phyloP scores from a whole-genome alignment of 2,797 vertebrate genomes.

The Mus spretus region DNA sequence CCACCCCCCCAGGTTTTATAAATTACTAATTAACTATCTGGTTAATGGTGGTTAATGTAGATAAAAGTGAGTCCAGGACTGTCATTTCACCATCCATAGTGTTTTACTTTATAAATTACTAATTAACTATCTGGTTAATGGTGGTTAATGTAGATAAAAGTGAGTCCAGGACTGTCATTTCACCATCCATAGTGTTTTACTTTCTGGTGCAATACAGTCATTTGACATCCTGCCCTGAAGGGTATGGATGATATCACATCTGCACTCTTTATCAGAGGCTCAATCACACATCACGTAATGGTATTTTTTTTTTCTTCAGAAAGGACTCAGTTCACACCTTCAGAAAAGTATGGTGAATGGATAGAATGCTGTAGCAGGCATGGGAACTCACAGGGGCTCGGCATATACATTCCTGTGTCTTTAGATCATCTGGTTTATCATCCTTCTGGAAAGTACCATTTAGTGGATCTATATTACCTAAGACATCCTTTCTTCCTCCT shows the following conservation, averaged over 20 bases:
- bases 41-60: background rate
- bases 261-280: conserved; percentile 5
- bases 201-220: background rate
- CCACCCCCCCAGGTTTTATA: background rate
- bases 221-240: background rate
- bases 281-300: conserved; percentile 20
- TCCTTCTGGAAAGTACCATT: conserved; percentile 64
- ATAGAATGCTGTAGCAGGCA: background rate
- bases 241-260: background rate
- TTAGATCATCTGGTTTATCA: conserved; percentile 63
- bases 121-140: background rate
- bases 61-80: background rate
- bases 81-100: background rate
- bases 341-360: background rate
- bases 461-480: conserved; percentile 67
- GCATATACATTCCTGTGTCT: conserved; percentile 58
- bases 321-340: conserved; percentile 55
- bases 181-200: background rate
- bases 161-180: conserved; percentile 14
- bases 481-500: background rate
- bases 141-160: background rate
- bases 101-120: background rate
- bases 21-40: conserved; percentile 24
- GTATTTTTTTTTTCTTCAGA: conserved; percentile 65
- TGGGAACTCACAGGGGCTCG: conserved; percentile 7